These are phyloP conservation scores for Biston stratarius DNA, from an alignment of 2,888 invertebrate species.

Conservation along the genomic window DNA sequence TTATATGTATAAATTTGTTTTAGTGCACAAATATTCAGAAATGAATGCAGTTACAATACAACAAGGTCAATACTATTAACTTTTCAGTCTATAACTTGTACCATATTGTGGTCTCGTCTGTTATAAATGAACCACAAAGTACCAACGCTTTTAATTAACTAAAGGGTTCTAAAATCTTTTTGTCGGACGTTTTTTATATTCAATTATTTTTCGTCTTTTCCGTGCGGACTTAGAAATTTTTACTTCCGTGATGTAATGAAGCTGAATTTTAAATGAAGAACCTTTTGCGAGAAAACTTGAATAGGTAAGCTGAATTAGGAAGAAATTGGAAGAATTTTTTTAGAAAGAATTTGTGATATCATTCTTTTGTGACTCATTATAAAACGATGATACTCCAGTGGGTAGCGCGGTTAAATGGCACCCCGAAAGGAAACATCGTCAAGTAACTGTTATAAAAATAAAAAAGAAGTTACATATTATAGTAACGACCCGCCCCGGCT, in stretches of 20 bases:
- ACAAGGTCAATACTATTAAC: too few relatives aligned
- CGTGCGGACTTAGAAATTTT: constrained; percentile 23
- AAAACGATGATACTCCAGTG: too few relatives aligned
- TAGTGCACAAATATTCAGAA: too few relatives aligned
- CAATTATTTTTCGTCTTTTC: constrained; percentile 40
- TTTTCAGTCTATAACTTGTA: constrained; percentile 17
- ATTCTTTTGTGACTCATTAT: too few relatives aligned
- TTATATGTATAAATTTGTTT: too few relatives aligned
- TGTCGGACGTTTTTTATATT: constrained; percentile 33
- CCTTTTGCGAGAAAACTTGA: constrained; percentile 12
- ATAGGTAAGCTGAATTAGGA: background rate
- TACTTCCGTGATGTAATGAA: constrained; percentile 27
- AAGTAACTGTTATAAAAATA: too few relatives aligned
- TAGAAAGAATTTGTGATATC: too few relatives aligned
- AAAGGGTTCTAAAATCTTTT: constrained; percentile 50
- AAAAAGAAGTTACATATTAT: too few relatives aligned
- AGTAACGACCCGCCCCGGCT: too few relatives aligned
- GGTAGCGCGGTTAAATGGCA: too few relatives aligned
- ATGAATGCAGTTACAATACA: too few relatives aligned
- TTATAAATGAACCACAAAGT: constrained; percentile 54
- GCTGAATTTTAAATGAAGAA: constrained; percentile 19
- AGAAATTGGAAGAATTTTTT: background rate
- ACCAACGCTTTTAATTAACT: constrained; percentile 57
- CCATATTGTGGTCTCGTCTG: constrained; percentile 16
- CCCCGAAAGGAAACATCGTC: too few relatives aligned